phyloP scores from a whole-genome alignment of 2,888 invertebrate genomes.

The Ganaspis brasiliensis region DNA sequence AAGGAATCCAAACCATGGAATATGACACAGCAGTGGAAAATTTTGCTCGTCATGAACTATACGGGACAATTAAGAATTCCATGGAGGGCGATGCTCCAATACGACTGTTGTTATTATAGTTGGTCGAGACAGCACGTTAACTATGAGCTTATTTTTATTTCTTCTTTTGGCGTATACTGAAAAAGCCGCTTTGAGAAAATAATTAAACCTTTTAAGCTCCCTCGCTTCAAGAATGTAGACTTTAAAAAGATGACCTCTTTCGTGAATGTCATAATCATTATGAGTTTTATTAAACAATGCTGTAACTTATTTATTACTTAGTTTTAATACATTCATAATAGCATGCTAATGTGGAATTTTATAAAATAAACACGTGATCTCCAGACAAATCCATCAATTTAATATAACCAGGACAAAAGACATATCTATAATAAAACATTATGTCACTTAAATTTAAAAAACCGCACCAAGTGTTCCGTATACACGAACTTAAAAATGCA shows the following conservation, averaged over 20 bases:
- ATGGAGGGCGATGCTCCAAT: constrained; percentile 35
- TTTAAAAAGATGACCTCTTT: neutral
- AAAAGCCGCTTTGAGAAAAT: constrained; percentile 39
- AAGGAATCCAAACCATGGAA: constrained; percentile 12
- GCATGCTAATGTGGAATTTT: too few species aligned
- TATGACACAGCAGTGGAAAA: constrained; percentile 6
- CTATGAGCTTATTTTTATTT: constrained; percentile 35
- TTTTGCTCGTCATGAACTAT: constrained; percentile 27
- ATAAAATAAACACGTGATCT: too few species aligned
- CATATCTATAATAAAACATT: too few species aligned
- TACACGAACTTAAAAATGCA: too few species aligned
- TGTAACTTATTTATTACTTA: neutral
- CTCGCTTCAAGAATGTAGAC: constrained; percentile 14
- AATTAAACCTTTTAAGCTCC: constrained; percentile 33
- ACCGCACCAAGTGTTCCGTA: too few species aligned
- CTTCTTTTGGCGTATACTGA: constrained; percentile 24
- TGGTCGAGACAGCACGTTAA: constrained; percentile 23
- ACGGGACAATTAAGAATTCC: constrained; percentile 34
- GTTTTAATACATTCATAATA: too few species aligned
- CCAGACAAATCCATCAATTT: too few species aligned
- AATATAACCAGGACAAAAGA: too few species aligned
- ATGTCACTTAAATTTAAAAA: too few species aligned
- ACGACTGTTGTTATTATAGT: constrained; percentile 40
- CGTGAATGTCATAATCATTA: neutral
- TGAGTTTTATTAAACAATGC: too few species aligned